Percentiles rank a stretch among this genome's conserved stretches.
Evolutionary conservation across 2,797 vertebrate genomes (phyloP).

Genomic region (Myotis daubentonii): DNA sequence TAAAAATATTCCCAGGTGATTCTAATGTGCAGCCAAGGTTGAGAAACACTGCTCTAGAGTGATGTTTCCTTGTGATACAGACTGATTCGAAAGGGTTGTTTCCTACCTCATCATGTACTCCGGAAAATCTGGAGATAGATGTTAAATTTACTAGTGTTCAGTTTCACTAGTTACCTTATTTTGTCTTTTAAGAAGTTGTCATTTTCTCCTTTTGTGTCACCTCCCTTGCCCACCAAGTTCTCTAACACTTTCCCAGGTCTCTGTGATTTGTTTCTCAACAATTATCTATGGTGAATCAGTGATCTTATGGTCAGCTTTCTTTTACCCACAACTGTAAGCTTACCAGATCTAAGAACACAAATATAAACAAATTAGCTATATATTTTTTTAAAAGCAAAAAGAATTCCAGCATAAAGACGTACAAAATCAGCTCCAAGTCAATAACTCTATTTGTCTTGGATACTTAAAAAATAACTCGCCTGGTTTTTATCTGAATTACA

Average conservation of each 20-base stretch:
- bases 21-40: no score
- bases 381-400: not conserved
- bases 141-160: not conserved
- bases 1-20: no score
- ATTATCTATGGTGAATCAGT: not conserved
- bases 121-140: not conserved
- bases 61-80: not conserved
- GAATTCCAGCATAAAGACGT: not conserved
- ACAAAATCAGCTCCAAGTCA: not conserved
- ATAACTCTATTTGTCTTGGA: not conserved
- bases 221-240: not conserved
- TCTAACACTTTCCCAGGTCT: not conserved
- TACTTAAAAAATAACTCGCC: not conserved
- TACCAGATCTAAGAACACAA: not conserved
- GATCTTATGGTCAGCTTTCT: not conserved
- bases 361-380: not conserved
- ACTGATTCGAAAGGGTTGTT: not conserved
- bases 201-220: not conserved
- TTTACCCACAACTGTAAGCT: not conserved
- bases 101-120: not conserved
- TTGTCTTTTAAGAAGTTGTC: not conserved
- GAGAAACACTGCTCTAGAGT: no score
- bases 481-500: not conserved
- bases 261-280: not conserved
- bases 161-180: not conserved